Base-by-base conservation (phyloP, 2,113 vertebrate genomes). In the Mastomys coucha region DNA sequence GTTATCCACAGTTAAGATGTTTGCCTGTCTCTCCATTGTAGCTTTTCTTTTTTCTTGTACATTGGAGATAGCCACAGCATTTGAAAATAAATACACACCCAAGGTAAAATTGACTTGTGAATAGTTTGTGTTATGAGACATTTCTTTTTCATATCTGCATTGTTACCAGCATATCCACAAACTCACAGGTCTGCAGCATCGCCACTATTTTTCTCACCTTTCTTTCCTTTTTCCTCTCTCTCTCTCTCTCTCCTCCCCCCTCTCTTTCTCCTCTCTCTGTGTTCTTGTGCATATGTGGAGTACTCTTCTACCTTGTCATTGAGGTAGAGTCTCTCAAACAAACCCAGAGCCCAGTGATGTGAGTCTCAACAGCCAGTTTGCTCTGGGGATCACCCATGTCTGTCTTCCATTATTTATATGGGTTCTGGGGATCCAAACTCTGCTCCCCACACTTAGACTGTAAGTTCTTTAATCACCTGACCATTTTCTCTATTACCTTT, bases 141-240 rank as follows among this genome's bases (percentile, higher is more conserved):
- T 36, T 93, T 58, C 1, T 88, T 58, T 88, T 90, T 93, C 28
- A 60, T 67, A 91, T 58, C 85, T 87, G 58, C 77, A 75, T 69
- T 63, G 87, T 78, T 24, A 69, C 4, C n/a, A 76, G 28, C 7
- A 16, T 45, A 70, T 8, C 11, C n/a, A 6, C 5, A 20, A n/a
- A 72, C 2, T 19, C 28, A 39, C 53, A 65, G 0, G 0, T 45
- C 53, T 28, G 28, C 3, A 3, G 36, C 5, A 6, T 24, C 36
- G 7, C n/a, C 45, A 36, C 10, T 7, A 13, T 20, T 67, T 22
- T 4, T 13, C 19, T 20, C 26, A 13, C 2, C 45, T 96, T 89
- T 73, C 42, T 31, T 65, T 45, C 14, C 56, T 56, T 80, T 33
- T 53, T 56, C 77, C 33, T 73, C 96, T 91, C 53, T 16, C 53